phyloP scores from a whole-genome alignment of 2,797 vertebrate genomes.

The Gambelia wislizenii region DNA sequence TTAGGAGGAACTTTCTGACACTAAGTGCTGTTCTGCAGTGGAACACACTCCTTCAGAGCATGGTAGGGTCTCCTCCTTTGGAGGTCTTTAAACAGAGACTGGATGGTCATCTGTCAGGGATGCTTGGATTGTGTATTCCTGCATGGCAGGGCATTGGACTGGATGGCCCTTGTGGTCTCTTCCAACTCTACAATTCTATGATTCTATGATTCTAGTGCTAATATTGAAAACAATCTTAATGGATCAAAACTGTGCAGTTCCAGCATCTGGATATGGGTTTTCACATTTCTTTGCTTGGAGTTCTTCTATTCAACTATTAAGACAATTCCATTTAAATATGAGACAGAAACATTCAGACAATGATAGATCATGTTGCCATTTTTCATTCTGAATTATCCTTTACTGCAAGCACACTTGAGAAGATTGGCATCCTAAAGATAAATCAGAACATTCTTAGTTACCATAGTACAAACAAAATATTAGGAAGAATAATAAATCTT shows the following conservation, averaged over 20 bases:
- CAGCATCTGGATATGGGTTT: background rate
- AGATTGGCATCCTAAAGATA: constrained; percentile 22
- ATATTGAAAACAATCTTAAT: background rate
- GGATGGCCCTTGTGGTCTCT: too few species aligned
- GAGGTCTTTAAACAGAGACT: too few species aligned
- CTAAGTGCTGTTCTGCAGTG: too few species aligned
- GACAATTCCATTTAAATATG: constrained; percentile 15
- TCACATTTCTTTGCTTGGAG: background rate
- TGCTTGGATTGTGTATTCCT: too few species aligned
- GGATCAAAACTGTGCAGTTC: background rate
- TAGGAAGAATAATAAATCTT: constrained; percentile 25
- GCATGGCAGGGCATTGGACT: too few species aligned
- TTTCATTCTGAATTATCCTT: constrained; percentile 25
- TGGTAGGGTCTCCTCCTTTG: too few species aligned
- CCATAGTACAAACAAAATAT: constrained; percentile 20
- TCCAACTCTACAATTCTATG: too few species aligned
- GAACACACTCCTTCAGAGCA: too few species aligned
- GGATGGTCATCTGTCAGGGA: too few species aligned
- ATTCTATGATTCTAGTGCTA: background rate
- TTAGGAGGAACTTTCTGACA: too few species aligned
- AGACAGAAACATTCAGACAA: background rate
- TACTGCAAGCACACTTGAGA: constrained; percentile 15
- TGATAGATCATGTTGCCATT: constrained; percentile 24
- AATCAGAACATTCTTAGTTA: constrained; percentile 20
- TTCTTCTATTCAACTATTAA: background rate